phyloP scores from a whole-genome alignment of 2,888 invertebrate genomes.

The Peribatodes rhomboidaria region DNA sequence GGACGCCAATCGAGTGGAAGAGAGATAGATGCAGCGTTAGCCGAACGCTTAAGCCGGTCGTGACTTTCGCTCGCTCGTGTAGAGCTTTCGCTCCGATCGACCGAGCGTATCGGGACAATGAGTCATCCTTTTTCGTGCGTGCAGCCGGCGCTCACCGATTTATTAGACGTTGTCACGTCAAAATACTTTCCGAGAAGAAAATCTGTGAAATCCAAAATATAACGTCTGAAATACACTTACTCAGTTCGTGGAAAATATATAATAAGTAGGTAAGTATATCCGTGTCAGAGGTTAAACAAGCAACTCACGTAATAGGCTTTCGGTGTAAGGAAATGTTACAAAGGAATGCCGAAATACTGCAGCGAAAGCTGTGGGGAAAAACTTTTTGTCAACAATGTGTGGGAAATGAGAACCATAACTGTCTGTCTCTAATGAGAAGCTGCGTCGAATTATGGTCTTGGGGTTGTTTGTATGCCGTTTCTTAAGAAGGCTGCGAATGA shows the following conservation, averaged over 20 bases:
- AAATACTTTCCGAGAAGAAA: not conserved
- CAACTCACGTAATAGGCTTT: conserved; percentile 47
- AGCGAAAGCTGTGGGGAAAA: conserved; percentile 31
- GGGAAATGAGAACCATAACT: conserved; percentile 9
- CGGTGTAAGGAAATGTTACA: conserved; percentile 48
- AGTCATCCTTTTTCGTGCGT: too few species aligned
- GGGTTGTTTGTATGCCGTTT: not conserved
- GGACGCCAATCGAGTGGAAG: too few species aligned
- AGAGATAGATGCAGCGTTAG: too few species aligned
- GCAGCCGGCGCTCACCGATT: too few species aligned
- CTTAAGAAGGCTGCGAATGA: not conserved
- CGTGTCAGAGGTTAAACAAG: conserved; percentile 41
- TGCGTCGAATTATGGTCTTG: not conserved
- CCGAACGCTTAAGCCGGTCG: too few species aligned
- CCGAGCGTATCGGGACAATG: too few species aligned
- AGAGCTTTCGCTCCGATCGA: too few species aligned
- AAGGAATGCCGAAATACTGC: conserved; percentile 48
- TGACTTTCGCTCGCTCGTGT: too few species aligned
- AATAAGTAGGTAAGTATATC: not conserved
- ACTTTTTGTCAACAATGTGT: conserved; percentile 21
- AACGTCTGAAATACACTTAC: not conserved
- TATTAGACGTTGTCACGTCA: too few species aligned
- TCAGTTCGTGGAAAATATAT: not conserved
- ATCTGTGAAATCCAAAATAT: not conserved
- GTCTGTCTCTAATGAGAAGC: conserved; percentile 10